Percentiles rank a stretch among this genome's conserved stretches.
Evolutionary conservation across 2,888 invertebrate species (phyloP).

Genomic region (Xanthorhoe designata): DNA sequence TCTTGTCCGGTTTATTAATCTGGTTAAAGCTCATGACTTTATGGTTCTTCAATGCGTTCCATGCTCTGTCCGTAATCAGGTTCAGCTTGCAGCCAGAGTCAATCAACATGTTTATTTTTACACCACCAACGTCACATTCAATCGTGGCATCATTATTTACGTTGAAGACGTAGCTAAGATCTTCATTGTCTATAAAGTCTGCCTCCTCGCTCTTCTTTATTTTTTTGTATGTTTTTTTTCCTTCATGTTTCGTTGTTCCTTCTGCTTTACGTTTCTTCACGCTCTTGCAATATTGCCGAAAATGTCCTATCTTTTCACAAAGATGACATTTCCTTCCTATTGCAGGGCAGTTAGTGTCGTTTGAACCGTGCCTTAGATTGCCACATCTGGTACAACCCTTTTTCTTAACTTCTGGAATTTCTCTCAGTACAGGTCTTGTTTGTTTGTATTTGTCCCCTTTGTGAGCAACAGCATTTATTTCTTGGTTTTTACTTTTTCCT

Average conservation of each 20-base stretch:
- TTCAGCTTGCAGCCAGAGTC: constrained; percentile 45
- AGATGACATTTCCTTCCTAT: not conserved
- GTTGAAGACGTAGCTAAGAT: not conserved
- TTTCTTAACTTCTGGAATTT: not conserved
- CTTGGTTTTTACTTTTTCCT: not conserved
- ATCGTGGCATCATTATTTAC: not conserved
- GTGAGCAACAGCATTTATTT: not conserved
- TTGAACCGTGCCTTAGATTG: not conserved
- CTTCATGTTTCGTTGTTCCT: not conserved
- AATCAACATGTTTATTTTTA: constrained; percentile 36
- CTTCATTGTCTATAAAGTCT: not conserved
- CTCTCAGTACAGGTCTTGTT: not conserved
- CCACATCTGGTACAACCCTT: not conserved
- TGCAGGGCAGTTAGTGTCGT: not conserved
- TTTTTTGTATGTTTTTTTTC: not conserved
- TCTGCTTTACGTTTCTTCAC: not conserved
- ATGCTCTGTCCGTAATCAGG: constrained; percentile 42
- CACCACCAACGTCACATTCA: constrained; percentile 37
- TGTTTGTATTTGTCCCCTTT: not conserved
- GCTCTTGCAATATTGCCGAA: not conserved
- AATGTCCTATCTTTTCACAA: not conserved
- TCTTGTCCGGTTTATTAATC: not conserved
- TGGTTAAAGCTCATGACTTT: constrained; percentile 2
- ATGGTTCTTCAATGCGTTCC: constrained; percentile 35
- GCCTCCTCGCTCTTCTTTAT: not conserved